Evolutionary conservation across 2,113 vertebrate genomes (phyloP), one percentile per base, ranked within the genome.

Genomic region (Fregata magnificens): DNA sequence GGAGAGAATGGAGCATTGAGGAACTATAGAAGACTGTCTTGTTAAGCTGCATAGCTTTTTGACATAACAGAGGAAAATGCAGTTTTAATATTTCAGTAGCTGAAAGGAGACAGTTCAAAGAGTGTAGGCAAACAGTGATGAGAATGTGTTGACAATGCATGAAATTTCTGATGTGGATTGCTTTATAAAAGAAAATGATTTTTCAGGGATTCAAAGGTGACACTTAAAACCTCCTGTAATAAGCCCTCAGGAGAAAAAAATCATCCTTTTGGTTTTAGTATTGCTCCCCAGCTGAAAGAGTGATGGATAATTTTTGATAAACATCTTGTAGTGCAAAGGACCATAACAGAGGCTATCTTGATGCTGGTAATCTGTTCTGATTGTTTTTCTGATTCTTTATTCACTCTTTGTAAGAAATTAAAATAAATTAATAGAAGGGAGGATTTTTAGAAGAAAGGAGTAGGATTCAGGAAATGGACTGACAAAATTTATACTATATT

Each of bases 91-190:
- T 94, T 97, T 93, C 55, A 93, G 42, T 49, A 90, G 82, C 58
- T 87, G 70, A 93, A 93, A 84, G 44, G 34, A 93, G 52, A 19
- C 36, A 85, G 94, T 94, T 97, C 86, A 95, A 89, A 96, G 91
- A 90, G 38, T 36, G 29, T 86, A 88, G 82, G 63, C 84, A 96
- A 97, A 89, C 66, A 95, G 16, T 86, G 89, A 93, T 66, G 50
- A 87, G 53, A 95, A 91, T 90, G 28, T 93, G 78, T 95, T 95
- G 96, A 95, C 89, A 93, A 52, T 34, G 84, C 93, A 95, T 95
- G 88, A 96, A 95, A 93, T 87, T 71, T 85, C 76, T 95, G 85
- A 73, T 93, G 73, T 95, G 70, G 28, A 84, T 87, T 92, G 34
- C 40, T 82, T 89, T 80, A 62, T 82, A 87, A 91, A 92, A 69